Percentiles rank a stretch among this genome's conserved stretches.
Evolutionary conservation across 1,140 invertebrate species (phyloP).

Genomic region (Zaprionus ghesquierei): DNA sequence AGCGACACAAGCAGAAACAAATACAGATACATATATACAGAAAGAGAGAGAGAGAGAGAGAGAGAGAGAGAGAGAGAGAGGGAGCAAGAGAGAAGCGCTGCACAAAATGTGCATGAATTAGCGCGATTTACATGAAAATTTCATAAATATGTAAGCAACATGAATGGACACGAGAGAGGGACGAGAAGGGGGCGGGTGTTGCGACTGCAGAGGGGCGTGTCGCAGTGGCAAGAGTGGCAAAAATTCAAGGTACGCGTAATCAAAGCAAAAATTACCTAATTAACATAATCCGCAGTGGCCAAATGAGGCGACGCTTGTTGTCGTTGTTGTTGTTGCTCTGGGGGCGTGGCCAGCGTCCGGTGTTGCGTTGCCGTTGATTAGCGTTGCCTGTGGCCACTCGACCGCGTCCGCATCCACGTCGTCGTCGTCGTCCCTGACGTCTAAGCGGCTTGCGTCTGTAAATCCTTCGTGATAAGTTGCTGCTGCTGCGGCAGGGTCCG

Average conservation of each 20-base stretch:
- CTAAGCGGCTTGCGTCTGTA: slow-evolving; percentile 44
- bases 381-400: slow-evolving; percentile 40
- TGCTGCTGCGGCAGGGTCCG: slow-evolving; percentile 43
- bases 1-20: not conserved
- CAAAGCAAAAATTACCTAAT: slow-evolving; percentile 82
- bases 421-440: slow-evolving; percentile 27
- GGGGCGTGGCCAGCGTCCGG: slow-evolving; percentile 6
- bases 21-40: not conserved
- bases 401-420: too few species aligned
- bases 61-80: slow-evolving; percentile 42
- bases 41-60: not conserved
- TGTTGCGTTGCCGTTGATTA: slow-evolving; percentile 59
- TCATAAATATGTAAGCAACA: slow-evolving; percentile 75
- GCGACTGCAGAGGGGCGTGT: too few species aligned
- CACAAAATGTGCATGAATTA: slow-evolving; percentile 71
- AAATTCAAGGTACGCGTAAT: slow-evolving; percentile 74
- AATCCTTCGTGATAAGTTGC: slow-evolving; percentile 76
- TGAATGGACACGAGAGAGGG: slow-evolving; percentile 19
- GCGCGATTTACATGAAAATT: slow-evolving; percentile 74
- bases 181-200: not conserved
- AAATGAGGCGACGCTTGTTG: slow-evolving; percentile 64
- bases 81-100: slow-evolving; percentile 10
- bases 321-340: slow-evolving; percentile 1
- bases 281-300: slow-evolving; percentile 81
- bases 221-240: slow-evolving; percentile 19